These are phyloP conservation scores for Pterobdella sp. DNA, from an alignment of 2,888 invertebrate genomes.

Conservation along the genomic window DNA sequence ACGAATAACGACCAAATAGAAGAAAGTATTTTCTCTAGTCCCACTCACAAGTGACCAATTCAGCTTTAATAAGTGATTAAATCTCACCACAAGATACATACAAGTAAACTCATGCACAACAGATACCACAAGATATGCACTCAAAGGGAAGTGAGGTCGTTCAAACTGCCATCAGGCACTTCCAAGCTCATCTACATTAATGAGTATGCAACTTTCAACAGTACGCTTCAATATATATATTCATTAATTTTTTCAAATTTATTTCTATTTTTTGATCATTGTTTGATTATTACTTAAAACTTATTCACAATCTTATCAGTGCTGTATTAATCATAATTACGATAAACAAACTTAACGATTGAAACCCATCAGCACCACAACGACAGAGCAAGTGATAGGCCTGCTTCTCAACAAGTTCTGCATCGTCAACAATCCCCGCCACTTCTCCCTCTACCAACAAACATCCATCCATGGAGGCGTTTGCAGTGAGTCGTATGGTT, in stretches of 20 bases:
- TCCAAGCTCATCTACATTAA: slow-evolving; percentile 55
- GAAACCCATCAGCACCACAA: slow-evolving; percentile 49
- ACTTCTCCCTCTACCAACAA: slow-evolving; percentile 58
- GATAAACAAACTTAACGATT: background rate
- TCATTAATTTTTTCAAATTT: background rate
- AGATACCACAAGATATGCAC: slow-evolving; percentile 51
- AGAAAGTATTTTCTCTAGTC: slow-evolving; percentile 7
- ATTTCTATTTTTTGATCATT: background rate
- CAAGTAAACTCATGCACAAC: slow-evolving; percentile 30
- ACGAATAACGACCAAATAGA: background rate
- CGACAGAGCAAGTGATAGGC: slow-evolving; percentile 55
- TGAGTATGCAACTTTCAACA: slow-evolving; percentile 31
- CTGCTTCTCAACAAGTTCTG: slow-evolving; percentile 56
- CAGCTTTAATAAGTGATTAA: background rate
- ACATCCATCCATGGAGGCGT: slow-evolving; percentile 35
- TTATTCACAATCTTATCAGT: background rate
- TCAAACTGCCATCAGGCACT: slow-evolving; percentile 57
- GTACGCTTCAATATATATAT: background rate
- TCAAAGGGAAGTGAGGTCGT: slow-evolving; percentile 41
- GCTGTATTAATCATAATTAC: background rate
- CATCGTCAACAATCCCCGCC: slow-evolving; percentile 57
- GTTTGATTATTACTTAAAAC: background rate
- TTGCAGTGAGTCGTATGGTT: slow-evolving; percentile 8
- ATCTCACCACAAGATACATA: background rate
- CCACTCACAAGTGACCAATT: slow-evolving; percentile 9